Percentiles rank a stretch among this genome's conserved stretches.
phyloP scores from a whole-genome alignment of 2,797 vertebrate species.

The Spheniscus humboldti region DNA sequence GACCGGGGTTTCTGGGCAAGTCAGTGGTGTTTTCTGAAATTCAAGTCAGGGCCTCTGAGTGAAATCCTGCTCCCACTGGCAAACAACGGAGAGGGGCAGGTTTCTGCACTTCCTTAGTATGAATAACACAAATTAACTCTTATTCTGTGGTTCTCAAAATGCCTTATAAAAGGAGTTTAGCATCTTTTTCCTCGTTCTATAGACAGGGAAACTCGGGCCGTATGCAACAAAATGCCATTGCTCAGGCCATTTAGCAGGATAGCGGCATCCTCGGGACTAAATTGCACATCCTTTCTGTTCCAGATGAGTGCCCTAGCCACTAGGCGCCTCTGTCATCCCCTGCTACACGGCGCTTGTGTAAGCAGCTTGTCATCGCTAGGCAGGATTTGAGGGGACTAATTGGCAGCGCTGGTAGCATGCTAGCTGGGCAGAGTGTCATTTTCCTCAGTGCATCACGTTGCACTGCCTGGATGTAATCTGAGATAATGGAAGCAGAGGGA shows the following conservation, averaged over 20 bases:
- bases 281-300: neutral
- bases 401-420: neutral
- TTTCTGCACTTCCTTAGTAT: neutral
- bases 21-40: neutral
- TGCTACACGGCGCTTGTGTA: neutral
- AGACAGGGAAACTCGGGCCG: neutral
- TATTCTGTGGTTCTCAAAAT: neutral
- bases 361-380: neutral
- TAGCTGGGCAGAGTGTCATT: neutral
- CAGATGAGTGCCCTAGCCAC: neutral
- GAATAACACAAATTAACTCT: neutral
- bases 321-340: neutral
- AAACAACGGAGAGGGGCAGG: neutral
- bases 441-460: neutral
- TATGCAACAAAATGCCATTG: accelerated
- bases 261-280: neutral
- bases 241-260: neutral
- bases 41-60: neutral
- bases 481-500: neutral
- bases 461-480: neutral
- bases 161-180: neutral
- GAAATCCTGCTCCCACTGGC: neutral
- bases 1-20: neutral
- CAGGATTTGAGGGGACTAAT: neutral
- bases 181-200: neutral